Conservation (phyloP, 2,888 invertebrate genomes). For the Teleiodes luculella region DNA sequence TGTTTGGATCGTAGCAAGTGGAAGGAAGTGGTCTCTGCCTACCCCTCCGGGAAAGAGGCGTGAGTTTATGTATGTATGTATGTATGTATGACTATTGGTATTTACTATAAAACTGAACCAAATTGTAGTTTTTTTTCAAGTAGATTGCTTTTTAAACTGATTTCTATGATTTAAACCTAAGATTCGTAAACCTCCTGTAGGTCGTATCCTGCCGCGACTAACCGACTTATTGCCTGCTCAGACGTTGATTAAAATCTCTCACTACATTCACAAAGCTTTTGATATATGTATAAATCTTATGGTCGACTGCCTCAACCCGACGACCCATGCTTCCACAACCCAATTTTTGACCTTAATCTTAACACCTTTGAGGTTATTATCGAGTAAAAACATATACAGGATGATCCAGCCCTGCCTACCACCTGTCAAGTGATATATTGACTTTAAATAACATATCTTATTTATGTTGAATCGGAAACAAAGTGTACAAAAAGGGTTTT, state of each 20-base stretch:
- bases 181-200: not conserved
- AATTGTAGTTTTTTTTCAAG: too few species aligned
- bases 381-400: constrained; percentile 33
- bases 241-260: constrained; percentile 77
- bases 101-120: too few species aligned
- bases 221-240: constrained; percentile 28
- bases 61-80: too few species aligned
- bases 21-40: too few species aligned
- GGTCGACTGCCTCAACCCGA: constrained; percentile 55
- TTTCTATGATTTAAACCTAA: not conserved
- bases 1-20: too few species aligned
- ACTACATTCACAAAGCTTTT: constrained; percentile 72
- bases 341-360: constrained; percentile 38
- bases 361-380: not conserved
- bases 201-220: not conserved
- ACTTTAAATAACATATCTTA: constrained; percentile 79
- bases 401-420: constrained; percentile 55
- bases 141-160: too few species aligned
- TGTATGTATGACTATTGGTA: too few species aligned
- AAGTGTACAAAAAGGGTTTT: constrained; percentile 73
- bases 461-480: constrained; percentile 78
- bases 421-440: constrained; percentile 79
- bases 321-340: constrained; percentile 33
- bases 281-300: constrained; percentile 76
- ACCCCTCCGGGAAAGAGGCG: too few species aligned